Conservation (phyloP, 2,888 invertebrate genomes). For the Caenorhabditis zanzibari region DNA sequence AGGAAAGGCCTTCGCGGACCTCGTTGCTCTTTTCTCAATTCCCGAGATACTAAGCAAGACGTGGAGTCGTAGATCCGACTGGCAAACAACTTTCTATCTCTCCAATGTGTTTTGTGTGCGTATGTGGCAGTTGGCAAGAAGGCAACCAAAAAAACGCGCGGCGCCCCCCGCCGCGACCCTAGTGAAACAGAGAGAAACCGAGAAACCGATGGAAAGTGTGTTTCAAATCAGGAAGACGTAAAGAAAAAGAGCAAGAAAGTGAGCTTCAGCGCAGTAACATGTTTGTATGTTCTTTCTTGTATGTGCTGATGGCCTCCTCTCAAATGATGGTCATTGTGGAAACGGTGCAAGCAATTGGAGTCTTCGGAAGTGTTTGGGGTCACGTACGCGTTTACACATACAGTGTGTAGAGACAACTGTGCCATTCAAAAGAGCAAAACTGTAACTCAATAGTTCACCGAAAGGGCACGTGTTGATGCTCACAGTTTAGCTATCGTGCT, state of each 20-base stretch:
- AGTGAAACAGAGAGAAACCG: conserved; percentile 30
- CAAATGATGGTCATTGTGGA: conserved; percentile 54
- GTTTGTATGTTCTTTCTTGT: conserved; percentile 62
- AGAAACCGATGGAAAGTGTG: conserved; percentile 45
- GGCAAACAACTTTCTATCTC: conserved; percentile 60
- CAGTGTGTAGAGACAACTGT: not conserved
- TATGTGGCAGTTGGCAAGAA: conserved; percentile 61
- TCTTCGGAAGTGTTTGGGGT: conserved; percentile 52
- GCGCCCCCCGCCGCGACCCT: conserved; percentile 44
- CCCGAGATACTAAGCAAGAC: conserved; percentile 55
- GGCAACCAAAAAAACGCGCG: conserved; percentile 50
- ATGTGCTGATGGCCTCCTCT: conserved; percentile 34
- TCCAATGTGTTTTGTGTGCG: conserved; percentile 64
- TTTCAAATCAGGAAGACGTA: conserved; percentile 21
- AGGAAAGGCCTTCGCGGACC: conserved; percentile 23
- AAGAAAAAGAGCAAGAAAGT: conserved; percentile 32
- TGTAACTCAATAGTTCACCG: conserved; percentile 30
- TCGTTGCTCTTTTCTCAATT: conserved; percentile 48
- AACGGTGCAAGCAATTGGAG: conserved; percentile 31
- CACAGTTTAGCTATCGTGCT: conserved; percentile 15
- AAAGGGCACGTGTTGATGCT: conserved; percentile 11
- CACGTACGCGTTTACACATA: conserved; percentile 39
- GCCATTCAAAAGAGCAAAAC: conserved; percentile 43
- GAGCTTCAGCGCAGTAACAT: conserved; percentile 41
- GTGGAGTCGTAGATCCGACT: conserved; percentile 64